phyloP scores from a whole-genome alignment of 2,888 invertebrate genomes.

The Drosophila conformis region DNA sequence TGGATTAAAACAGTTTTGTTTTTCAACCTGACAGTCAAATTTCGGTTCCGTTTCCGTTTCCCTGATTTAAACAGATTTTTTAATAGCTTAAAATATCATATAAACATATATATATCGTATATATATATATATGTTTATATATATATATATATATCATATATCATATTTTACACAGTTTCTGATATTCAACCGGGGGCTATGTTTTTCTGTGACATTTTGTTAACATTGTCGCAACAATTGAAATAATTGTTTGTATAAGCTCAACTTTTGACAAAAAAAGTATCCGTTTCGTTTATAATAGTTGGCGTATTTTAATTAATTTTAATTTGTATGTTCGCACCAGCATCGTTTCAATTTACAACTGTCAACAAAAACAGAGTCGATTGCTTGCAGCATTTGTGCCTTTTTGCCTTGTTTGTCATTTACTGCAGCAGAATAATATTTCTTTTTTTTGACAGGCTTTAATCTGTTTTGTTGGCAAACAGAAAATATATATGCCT shows the following conservation, averaged over 20 bases:
- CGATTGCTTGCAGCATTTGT: constrained; percentile 13
- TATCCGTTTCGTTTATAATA: background rate
- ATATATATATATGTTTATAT: too few species aligned
- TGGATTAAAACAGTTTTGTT: background rate
- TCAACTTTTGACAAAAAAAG: constrained; percentile 2
- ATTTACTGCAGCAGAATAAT: constrained; percentile 19
- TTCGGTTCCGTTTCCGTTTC: background rate
- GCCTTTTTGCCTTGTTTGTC: constrained; percentile 18
- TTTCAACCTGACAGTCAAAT: background rate
- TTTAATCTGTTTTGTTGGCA: background rate
- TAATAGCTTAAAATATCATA: background rate
- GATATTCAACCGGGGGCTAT: background rate
- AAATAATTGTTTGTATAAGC: background rate
- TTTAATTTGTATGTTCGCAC: constrained; percentile 27
- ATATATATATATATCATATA: background rate
- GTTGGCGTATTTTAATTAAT: constrained; percentile 32
- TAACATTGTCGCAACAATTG: background rate
- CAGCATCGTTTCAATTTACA: constrained; percentile 40
- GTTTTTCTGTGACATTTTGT: background rate
- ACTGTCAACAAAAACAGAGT: constrained; percentile 30
- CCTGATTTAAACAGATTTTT: background rate
- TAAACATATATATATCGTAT: too few species aligned
- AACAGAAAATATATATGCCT: background rate
- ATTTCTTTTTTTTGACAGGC: background rate
- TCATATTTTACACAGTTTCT: background rate